Evolutionary conservation across 2,797 vertebrate genomes (phyloP).

Genomic region (Ataeniobius toweri): DNA sequence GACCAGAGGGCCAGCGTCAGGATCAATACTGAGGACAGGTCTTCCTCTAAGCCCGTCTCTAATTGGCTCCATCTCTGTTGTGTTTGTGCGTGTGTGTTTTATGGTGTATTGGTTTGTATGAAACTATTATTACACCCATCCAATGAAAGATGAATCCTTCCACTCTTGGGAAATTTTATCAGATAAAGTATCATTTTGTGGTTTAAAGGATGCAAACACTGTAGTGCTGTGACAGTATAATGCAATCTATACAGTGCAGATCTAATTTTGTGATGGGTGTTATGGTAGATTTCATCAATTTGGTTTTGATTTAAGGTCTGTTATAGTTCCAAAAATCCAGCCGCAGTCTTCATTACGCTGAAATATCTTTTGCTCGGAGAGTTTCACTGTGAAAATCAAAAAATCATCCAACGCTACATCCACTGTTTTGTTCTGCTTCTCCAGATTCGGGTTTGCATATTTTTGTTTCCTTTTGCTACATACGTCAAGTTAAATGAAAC

Average conservation of each 20-base stretch:
- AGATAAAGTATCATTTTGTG: constrained; percentile 23
- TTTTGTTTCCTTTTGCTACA: not conserved
- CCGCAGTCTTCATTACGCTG: constrained; percentile 3
- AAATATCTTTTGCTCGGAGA: not conserved
- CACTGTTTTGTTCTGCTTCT: not conserved
- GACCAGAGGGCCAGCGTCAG: constrained; percentile 72
- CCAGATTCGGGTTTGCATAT: not conserved
- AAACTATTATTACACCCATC: constrained; percentile 41
- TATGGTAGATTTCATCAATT: not conserved
- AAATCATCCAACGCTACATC: not conserved
- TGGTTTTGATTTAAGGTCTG: constrained; percentile 12
- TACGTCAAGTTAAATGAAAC: not conserved
- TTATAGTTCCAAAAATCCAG: not conserved
- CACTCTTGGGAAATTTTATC: constrained; percentile 31
- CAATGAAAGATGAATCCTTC: constrained; percentile 49
- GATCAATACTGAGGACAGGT: constrained; percentile 78
- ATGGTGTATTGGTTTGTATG: constrained; percentile 40
- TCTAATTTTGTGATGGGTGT: not conserved
- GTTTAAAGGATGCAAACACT: constrained; percentile 6
- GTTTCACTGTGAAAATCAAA: not conserved
- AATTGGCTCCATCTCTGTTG: constrained; percentile 70
- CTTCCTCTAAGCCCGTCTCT: constrained; percentile 68
- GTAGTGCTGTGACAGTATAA: not conserved
- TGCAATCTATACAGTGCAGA: not conserved
- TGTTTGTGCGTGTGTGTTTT: constrained; percentile 25